These are phyloP conservation scores for Geococcyx californianus DNA, from an alignment of 2,113 vertebrate species.

Conservation along the genomic window DNA sequence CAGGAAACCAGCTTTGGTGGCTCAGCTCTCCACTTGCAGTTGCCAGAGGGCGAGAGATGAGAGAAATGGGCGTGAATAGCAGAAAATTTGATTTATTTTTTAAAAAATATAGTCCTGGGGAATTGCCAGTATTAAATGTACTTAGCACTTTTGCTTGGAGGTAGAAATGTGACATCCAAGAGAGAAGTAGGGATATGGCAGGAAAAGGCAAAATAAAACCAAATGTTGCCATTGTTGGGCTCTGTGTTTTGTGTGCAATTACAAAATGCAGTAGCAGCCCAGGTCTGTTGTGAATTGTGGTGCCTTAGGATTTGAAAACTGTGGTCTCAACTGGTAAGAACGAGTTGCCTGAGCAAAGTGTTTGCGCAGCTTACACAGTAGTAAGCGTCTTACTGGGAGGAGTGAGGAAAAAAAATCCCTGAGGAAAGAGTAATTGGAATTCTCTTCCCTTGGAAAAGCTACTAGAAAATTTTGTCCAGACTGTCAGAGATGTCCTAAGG, in stretches of 20 bases:
- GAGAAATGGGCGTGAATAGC: neutral
- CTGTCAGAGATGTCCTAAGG: neutral
- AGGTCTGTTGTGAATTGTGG: neutral
- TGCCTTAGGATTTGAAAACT: neutral
- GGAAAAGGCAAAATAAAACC: neutral
- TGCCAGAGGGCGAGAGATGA: constrained; percentile 2
- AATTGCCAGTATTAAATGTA: neutral
- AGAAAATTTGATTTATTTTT: neutral
- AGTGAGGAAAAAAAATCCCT: neutral
- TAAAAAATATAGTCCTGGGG: neutral
- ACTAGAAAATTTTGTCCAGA: neutral
- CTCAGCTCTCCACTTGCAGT: neutral
- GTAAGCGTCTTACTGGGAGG: neutral
- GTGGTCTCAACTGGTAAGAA: neutral
- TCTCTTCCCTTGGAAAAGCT: neutral
- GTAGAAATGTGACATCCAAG: neutral
- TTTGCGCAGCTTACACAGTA: neutral
- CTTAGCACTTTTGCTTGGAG: neutral
- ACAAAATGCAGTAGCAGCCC: neutral
- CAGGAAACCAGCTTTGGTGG: neutral
- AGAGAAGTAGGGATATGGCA: neutral
- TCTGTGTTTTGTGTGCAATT: neutral
- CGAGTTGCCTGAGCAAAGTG: neutral
- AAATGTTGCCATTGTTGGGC: neutral
- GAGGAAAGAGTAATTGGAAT: neutral